These are phyloP conservation scores for Athripsodes cinereus DNA, from an alignment of 2,888 invertebrate genomes.

Conservation along the genomic window DNA sequence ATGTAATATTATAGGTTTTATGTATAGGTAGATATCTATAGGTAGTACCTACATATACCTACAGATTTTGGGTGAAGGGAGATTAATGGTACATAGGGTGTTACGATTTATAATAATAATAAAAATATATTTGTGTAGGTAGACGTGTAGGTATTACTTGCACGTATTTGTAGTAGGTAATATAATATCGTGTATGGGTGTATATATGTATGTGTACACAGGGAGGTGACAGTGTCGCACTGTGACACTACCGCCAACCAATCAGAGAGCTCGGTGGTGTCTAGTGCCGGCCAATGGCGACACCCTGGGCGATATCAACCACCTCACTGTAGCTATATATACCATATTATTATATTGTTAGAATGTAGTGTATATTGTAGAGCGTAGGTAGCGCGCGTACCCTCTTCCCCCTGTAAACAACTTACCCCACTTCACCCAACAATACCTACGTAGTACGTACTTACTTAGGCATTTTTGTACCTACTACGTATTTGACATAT, in stretches of 20 bases:
- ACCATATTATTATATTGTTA: too few species aligned
- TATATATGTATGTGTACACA: not conserved
- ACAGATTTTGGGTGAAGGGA: too few species aligned
- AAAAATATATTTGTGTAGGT: too few species aligned
- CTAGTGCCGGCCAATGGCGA: slow-evolving; percentile 18
- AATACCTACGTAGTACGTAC: not conserved
- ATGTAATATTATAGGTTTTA: too few species aligned
- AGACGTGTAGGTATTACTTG: too few species aligned
- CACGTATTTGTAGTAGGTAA: not conserved
- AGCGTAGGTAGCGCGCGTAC: slow-evolving; percentile 12
- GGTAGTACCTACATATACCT: too few species aligned
- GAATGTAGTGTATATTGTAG: too few species aligned
- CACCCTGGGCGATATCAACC: slow-evolving; percentile 16
- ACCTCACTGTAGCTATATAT: not conserved
- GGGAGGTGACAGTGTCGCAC: slow-evolving; percentile 12
- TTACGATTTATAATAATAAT: too few species aligned
- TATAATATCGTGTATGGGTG: not conserved
- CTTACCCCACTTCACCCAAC: not conserved
- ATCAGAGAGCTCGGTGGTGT: slow-evolving; percentile 12
- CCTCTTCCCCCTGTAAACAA: not conserved
- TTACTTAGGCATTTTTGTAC: too few species aligned
- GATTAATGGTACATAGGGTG: too few species aligned
- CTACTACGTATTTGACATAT: too few species aligned
- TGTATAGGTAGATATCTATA: too few species aligned
- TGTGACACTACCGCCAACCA: slow-evolving; percentile 13